Base-by-base conservation (phyloP, 2,888 invertebrate genomes). In the Amaurobius ferox region DNA sequence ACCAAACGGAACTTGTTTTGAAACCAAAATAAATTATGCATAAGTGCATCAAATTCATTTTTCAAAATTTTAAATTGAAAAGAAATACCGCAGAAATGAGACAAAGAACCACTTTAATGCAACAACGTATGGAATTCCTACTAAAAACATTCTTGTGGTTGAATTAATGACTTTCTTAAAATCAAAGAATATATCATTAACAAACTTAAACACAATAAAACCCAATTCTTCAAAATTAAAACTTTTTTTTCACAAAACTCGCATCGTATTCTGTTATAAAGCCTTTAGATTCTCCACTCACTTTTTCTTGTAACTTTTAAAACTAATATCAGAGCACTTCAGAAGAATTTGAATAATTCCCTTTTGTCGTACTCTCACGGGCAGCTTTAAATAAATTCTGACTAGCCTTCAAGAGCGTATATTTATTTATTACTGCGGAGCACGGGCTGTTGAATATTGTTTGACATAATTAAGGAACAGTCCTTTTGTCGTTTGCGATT, bases 381-480 rank as follows among this genome's bases (percentile, higher is more conserved):
- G 55, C 19, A 55, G 55, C 23, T 55, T 55, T 55, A 55, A 55
- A 55, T 55, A 55, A 55, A 55, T 55, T 55, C 23, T 55, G 23
- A 55, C 55, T 55, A 6, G 19, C 5, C 19, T 55, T 55, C 39
- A 39, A 16, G 40, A 29, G 61, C 29, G 39, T 44, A 72, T 79
- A 64, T 79, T 72, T 72, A 79, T 79, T 79, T 79, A 79, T 79
- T 62, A 71, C 29, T 64, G 71, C 79, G 64, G 44, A 72, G 64
- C 64, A 40, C 32, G 64, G 64, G 44, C 64, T 79, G 71, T 71
- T 71, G 44, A 32, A 39, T 70, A 79, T 79, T 79, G 79, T 79
- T 80, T 73, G 80, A 80, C 72, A 80, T 73, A 80, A 80, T 80
- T 80, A 80, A 80, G 67, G 73, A 67, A 68, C 73, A 73, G 55